Conservation (phyloP, 2,113 vertebrate genomes). For the Petrocephalus zakoni region DNA sequence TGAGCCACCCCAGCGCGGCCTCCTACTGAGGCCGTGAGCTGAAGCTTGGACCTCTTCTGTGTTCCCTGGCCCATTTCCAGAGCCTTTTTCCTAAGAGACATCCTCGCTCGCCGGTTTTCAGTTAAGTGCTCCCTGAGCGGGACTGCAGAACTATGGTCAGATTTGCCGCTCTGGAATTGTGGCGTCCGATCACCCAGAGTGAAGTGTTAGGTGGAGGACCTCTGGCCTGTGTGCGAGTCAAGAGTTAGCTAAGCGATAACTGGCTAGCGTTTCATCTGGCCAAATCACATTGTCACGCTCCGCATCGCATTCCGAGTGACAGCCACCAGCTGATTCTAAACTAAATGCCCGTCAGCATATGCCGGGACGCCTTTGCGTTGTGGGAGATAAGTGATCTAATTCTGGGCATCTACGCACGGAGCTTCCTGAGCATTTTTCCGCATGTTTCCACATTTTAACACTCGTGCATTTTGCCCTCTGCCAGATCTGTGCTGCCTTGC, state of each 20-base stretch:
- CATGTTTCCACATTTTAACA: slow-evolving; percentile 14
- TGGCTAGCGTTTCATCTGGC: not conserved
- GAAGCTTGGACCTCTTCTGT: not conserved
- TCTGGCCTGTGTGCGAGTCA: not conserved
- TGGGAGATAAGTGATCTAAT: not conserved
- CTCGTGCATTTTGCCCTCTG: not conserved
- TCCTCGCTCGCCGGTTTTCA: not conserved
- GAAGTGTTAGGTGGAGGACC: not conserved
- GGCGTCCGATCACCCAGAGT: not conserved
- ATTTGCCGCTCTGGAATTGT: not conserved
- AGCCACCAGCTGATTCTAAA: not conserved
- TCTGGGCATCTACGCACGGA: not conserved
- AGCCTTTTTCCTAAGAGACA: not conserved
- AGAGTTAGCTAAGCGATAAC: not conserved
- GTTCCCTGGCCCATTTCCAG: not conserved
- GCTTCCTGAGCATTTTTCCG: slow-evolving; percentile 17
- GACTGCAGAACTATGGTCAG: not conserved
- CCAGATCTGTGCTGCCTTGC: not conserved
- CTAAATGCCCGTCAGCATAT: slow-evolving; percentile 10
- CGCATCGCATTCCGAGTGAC: not conserved
- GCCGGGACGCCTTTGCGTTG: slow-evolving; percentile 20
- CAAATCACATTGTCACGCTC: not conserved
- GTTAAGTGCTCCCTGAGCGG: not conserved
- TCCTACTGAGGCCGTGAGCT: not conserved
- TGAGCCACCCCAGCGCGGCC: not conserved